These are phyloP conservation scores for Melospiza melodia DNA, from an alignment of 2,113 vertebrate genomes.

Conservation along the genomic window DNA sequence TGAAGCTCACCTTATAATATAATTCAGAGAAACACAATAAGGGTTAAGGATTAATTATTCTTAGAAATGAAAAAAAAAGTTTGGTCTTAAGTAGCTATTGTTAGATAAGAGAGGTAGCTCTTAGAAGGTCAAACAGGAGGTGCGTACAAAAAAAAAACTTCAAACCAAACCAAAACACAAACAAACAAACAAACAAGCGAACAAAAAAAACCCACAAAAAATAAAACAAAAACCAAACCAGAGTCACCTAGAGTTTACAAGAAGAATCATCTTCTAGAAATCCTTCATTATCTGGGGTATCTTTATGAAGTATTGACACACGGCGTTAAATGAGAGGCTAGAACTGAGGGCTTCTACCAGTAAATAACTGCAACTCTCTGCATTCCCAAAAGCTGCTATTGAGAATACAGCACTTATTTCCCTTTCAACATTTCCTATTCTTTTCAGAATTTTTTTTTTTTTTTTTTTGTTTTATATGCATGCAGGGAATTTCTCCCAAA, in stretches of 20 bases:
- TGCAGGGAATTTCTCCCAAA: not conserved
- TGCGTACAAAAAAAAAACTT: not conserved
- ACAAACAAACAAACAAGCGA: not conserved
- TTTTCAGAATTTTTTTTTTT: not conserved
- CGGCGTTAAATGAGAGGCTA: not conserved
- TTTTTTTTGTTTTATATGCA: not conserved
- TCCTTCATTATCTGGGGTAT: not conserved
- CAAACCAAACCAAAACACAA: not conserved
- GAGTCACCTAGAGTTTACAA: not conserved
- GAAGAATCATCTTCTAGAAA: not conserved
- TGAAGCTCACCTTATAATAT: not conserved
- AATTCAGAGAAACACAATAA: not conserved
- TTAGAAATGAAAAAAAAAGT: not conserved
- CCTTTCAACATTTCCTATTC: not conserved
- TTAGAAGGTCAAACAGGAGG: not conserved
- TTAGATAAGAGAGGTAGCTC: not conserved
- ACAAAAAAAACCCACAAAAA: not conserved
- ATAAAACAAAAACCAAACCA: not conserved
- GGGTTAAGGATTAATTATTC: not conserved
- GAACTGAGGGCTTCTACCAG: not conserved
- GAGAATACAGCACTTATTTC: not conserved
- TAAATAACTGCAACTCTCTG: not conserved
- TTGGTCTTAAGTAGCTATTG: not conserved
- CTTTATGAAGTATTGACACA: not conserved
- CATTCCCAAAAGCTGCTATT: not conserved